Conservation (phyloP, 2,888 invertebrate species). For the Pachymerium ferrugineum region DNA sequence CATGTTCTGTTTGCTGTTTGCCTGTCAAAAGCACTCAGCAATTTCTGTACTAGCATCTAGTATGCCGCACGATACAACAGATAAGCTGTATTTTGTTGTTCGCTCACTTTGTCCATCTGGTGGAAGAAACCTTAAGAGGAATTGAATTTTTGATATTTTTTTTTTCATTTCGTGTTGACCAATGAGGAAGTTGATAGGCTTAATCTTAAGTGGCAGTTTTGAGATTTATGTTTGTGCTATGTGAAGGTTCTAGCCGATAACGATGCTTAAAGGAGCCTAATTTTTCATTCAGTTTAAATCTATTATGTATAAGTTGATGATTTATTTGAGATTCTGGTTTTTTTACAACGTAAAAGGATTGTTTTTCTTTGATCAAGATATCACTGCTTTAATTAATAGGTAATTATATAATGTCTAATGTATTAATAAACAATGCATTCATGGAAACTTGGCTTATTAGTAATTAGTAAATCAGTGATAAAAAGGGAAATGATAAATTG, state of each 20-base stretch:
- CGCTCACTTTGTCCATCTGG: background rate
- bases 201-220: conserved; percentile 1
- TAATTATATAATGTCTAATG: no score
- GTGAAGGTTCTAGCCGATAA: background rate
- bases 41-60: background rate
- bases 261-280: background rate
- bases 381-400: no score
- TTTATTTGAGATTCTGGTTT: no score
- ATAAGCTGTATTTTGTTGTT: background rate
- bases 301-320: background rate
- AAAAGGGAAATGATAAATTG: no score
- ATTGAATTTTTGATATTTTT: background rate
- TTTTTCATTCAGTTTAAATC: background rate
- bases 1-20: conserved; percentile 5
- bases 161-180: background rate
- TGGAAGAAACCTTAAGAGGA: background rate
- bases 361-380: no score
- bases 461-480: no score
- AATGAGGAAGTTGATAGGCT: background rate
- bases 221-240: conserved; percentile 7
- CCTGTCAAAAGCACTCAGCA: conserved; percentile 1
- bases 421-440: no score
- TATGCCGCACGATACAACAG: background rate
- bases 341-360: no score
- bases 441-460: no score